phyloP scores from a whole-genome alignment of 1,140 invertebrate genomes.

The Bombus confusus region DNA sequence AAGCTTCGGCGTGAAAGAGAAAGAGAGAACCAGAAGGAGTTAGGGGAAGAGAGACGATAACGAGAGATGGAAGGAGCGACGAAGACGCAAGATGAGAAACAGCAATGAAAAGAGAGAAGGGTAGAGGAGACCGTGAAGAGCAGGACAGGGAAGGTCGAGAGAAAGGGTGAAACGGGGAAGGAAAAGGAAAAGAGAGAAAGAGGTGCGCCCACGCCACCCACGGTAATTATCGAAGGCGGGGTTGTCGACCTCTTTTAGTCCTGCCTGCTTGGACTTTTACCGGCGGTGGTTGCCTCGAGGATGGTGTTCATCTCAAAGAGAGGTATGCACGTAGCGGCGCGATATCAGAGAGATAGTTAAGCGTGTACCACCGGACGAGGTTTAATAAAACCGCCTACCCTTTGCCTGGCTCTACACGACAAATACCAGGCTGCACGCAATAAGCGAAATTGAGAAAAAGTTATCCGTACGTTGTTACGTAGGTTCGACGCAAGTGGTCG shows the following conservation, averaged over 20 bases:
- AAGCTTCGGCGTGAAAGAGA: conserved; percentile 52
- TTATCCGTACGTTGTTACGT: conserved; percentile 23
- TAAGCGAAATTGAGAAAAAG: conserved; percentile 54
- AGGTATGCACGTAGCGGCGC: background rate
- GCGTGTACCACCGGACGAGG: background rate
- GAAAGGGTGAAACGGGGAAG: conserved; percentile 41
- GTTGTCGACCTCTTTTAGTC: conserved; percentile 71
- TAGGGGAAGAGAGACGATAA: conserved; percentile 24
- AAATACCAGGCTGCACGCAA: background rate
- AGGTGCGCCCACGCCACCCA: conserved; percentile 66
- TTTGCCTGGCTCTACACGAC: background rate
- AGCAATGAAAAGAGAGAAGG: conserved; percentile 23
- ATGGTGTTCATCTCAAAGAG: conserved; percentile 41
- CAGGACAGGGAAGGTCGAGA: conserved; percentile 3
- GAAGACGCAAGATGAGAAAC: conserved; percentile 25
- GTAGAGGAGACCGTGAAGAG: background rate
- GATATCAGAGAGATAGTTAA: conserved; percentile 18
- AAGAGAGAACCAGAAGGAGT: conserved; percentile 25
- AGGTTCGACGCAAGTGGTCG: background rate
- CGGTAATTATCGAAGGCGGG: conserved; percentile 74
- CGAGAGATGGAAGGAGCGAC: conserved; percentile 8
- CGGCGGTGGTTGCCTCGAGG: conserved; percentile 31
- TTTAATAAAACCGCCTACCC: conserved; percentile 46
- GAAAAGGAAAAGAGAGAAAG: conserved; percentile 52
- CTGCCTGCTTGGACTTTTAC: conserved; percentile 60